Evolutionary conservation across 2,113 vertebrate species (phyloP).

Genomic region (Tragelaphus buxtoni): DNA sequence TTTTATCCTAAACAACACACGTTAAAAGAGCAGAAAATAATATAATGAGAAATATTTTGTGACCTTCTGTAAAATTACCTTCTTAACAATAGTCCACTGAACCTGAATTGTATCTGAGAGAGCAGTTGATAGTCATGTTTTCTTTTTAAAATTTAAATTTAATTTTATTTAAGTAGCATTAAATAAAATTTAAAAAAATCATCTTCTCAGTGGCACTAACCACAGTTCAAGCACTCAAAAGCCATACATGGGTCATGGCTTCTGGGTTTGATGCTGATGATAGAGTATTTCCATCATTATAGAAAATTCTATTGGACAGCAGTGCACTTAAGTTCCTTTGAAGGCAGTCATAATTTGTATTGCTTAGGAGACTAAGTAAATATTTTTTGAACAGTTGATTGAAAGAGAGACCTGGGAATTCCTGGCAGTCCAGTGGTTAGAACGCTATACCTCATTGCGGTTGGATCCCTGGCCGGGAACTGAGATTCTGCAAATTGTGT

Average conservation of each 20-base stretch:
- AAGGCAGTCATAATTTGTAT: not conserved
- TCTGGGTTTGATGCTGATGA: too few species aligned
- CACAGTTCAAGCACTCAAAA: not conserved
- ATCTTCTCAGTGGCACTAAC: not conserved
- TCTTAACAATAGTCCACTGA: not conserved
- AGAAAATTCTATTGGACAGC: not conserved
- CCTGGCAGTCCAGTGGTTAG: not conserved
- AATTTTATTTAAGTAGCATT: not conserved
- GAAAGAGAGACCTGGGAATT: not conserved
- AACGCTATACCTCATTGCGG: not conserved
- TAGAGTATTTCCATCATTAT: not conserved
- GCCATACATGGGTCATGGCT: rapidly evolving
- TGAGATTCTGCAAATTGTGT: not conserved
- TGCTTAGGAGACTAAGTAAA: not conserved
- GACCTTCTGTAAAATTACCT: not conserved
- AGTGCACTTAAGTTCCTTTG: not conserved
- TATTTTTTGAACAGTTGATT: not conserved
- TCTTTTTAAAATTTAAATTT: not conserved
- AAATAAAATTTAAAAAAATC: not conserved
- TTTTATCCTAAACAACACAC: not conserved
- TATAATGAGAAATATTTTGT: not conserved
- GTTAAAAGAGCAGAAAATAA: not conserved
- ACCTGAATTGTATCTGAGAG: rapidly evolving
- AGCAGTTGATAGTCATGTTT: not conserved
- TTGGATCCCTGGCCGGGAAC: not conserved